A percentile compares a stretch with the other conserved stretches of the same genome.
phyloP scores from a whole-genome alignment of 2,113 vertebrate genomes.

The Chaetodon auriga region DNA sequence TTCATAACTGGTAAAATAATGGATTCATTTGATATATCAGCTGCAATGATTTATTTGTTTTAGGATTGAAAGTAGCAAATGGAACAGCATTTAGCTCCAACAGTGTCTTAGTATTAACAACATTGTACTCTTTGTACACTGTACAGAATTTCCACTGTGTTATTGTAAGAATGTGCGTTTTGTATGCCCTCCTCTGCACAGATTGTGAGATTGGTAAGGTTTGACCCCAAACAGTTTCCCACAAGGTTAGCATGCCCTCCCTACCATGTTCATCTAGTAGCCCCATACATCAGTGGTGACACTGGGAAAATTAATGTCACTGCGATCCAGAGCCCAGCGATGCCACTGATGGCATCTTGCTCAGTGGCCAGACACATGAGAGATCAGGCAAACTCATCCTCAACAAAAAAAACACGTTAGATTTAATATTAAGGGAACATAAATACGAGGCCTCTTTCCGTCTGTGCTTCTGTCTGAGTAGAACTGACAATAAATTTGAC shows the following conservation, averaged over 20 bases:
- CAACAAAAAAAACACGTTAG: constrained; percentile 13
- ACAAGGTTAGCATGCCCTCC: constrained; percentile 81
- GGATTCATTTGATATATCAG: neutral
- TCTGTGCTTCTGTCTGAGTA: neutral
- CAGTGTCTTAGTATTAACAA: neutral
- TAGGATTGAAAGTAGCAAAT: neutral
- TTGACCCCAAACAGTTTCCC: constrained; percentile 73
- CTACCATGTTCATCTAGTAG: constrained; percentile 71
- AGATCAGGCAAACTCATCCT: constrained; percentile 44
- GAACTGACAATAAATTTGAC: neutral
- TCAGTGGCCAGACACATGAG: constrained; percentile 42
- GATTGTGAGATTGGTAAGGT: constrained; percentile 38
- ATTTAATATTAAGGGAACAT: constrained; percentile 12
- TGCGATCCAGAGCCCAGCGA: constrained; percentile 63
- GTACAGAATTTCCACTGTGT: neutral
- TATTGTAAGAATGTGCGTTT: constrained; percentile 8
- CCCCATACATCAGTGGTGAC: constrained; percentile 83
- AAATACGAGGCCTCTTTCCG: neutral
- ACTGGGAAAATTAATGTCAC: constrained; percentile 80
- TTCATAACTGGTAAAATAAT: constrained; percentile 7
- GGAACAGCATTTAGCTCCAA: neutral
- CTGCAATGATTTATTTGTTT: neutral
- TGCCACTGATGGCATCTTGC: constrained; percentile 53
- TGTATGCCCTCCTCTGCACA: constrained; percentile 48
- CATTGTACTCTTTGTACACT: neutral